These are phyloP conservation scores for Mactromeris polynyma DNA, from an alignment of 2,888 invertebrate species.

Conservation along the genomic window DNA sequence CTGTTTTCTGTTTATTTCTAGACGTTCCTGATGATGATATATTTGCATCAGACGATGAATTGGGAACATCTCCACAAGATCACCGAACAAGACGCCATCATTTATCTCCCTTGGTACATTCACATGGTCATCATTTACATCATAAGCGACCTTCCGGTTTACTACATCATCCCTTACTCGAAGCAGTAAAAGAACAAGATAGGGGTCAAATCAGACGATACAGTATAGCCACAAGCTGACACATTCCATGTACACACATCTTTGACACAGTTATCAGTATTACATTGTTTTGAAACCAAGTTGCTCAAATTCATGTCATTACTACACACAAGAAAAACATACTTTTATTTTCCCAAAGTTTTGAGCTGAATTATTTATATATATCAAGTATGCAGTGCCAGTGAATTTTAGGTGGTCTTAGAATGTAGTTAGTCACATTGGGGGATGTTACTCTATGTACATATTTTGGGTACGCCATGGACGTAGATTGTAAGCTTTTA, in stretches of 20 bases:
- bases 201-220: slow-evolving; percentile 59
- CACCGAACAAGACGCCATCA: slow-evolving; percentile 39
- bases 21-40: background rate
- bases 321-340: background rate
- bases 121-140: slow-evolving; percentile 14
- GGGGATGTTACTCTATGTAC: no score
- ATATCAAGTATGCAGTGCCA: no score
- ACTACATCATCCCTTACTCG: slow-evolving; percentile 53
- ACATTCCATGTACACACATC: background rate
- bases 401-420: no score
- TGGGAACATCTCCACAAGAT: background rate
- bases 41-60: slow-evolving; percentile 56
- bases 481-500: no score
- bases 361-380: no score
- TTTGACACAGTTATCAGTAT: background rate
- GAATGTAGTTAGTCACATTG: no score
- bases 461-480: no score
- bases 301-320: background rate
- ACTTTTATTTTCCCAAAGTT: no score
- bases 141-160: slow-evolving; percentile 53
- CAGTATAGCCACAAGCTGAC: slow-evolving; percentile 66
- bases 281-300: background rate
- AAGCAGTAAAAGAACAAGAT: slow-evolving; percentile 66
- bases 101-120: slow-evolving; percentile 55
- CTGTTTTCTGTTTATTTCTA: background rate